Conservation (phyloP, 1,140 invertebrate genomes). For the Orius insidiosus region DNA sequence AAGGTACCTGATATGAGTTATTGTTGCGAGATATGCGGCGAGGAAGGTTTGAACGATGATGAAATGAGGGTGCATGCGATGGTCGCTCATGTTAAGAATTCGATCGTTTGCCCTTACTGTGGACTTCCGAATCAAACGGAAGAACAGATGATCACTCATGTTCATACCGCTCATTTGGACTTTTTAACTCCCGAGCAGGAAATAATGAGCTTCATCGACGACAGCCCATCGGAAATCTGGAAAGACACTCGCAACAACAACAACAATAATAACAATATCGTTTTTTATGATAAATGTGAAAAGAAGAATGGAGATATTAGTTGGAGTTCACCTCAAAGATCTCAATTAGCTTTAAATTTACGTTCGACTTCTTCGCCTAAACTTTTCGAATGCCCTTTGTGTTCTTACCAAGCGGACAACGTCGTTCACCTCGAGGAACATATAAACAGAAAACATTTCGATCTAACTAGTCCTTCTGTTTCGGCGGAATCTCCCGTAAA, state of each 20-base stretch:
- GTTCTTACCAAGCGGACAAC: conserved; percentile 55
- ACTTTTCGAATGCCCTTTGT: conserved; percentile 53
- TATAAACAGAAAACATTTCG: conserved; percentile 68
- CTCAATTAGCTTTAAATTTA: conserved; percentile 32
- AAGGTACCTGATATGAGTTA: conserved; percentile 28
- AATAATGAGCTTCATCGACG: conserved; percentile 32
- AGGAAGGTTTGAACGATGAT: conserved; percentile 57
- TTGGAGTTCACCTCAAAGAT: conserved; percentile 33
- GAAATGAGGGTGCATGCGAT: conserved; percentile 62
- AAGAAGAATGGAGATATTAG: conserved; percentile 22
- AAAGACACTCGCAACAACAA: conserved; percentile 25
- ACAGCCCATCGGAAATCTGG: conserved; percentile 25
- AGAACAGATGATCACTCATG: conserved; percentile 56
- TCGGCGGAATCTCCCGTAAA: conserved; percentile 28
- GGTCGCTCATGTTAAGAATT: conserved; percentile 54
- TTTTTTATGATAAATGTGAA: conserved; percentile 20
- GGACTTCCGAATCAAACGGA: conserved; percentile 50
- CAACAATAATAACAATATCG: conserved; percentile 30
- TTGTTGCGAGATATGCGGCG: conserved; percentile 66
- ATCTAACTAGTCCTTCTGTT: conserved; percentile 57
- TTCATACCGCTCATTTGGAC: conserved; percentile 62
- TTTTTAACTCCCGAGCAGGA: conserved; percentile 49
- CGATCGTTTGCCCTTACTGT: conserved; percentile 64
- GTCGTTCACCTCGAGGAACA: conserved; percentile 61
- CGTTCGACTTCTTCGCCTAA: conserved; percentile 26